Conservation (phyloP, 2,888 invertebrate genomes). For the Sepioteuthis lessoniana region DNA sequence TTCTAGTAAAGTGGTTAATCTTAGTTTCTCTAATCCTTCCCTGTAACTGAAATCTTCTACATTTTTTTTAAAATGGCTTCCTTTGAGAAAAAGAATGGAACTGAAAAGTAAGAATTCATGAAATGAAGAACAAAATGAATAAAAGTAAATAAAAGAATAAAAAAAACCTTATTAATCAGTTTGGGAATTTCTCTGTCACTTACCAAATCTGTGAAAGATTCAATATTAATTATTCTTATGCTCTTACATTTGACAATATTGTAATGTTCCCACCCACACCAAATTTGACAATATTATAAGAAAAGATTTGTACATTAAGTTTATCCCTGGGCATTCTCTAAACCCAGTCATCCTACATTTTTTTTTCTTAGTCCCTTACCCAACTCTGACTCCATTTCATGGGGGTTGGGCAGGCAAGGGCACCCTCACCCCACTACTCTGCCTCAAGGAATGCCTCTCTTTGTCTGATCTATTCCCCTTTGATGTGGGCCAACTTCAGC, state of each 20-base stretch:
- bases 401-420: not conserved
- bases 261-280: too few species aligned
- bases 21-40: too few species aligned
- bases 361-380: not conserved
- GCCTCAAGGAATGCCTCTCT: constrained; percentile 8
- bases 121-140: not conserved
- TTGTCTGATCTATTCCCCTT: not conserved
- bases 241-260: constrained; percentile 1
- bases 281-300: constrained; percentile 33
- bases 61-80: too few species aligned
- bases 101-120: not conserved
- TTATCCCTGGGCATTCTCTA: not conserved
- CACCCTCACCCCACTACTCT: not conserved
- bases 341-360: not conserved
- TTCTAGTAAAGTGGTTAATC: too few species aligned
- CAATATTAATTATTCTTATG: not conserved
- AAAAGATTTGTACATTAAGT: not conserved
- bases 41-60: too few species aligned
- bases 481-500: constrained; percentile 21
- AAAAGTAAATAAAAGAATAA: not conserved
- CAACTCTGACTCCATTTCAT: not conserved
- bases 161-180: not conserved
- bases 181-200: not conserved
- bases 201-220: not conserved
- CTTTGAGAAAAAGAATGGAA: not conserved